Conservation (phyloP, 1,140 invertebrate genomes). For the Popillia japonica region DNA sequence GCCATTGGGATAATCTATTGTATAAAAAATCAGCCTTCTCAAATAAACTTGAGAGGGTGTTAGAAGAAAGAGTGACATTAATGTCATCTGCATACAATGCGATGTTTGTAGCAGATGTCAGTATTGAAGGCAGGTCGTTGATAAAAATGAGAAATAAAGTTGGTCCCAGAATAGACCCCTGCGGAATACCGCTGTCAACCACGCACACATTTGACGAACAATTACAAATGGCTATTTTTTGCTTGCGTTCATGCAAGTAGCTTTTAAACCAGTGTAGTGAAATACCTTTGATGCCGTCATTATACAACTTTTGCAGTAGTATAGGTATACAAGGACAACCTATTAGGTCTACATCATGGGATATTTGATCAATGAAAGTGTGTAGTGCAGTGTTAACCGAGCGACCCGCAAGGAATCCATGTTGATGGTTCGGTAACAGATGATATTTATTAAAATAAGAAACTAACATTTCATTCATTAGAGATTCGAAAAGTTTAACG, state of each 20-base stretch:
- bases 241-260: slow-evolving; percentile 5
- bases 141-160: background rate
- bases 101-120: background rate
- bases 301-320: background rate
- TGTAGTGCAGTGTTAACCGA: background rate
- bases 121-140: background rate
- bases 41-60: background rate
- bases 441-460: slow-evolving; percentile 3
- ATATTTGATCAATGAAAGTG: background rate
- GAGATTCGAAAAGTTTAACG: too few relatives aligned
- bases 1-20: background rate
- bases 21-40: background rate
- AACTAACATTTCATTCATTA: background rate
- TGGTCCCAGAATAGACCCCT: background rate
- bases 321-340: background rate
- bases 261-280: background rate
- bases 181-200: background rate
- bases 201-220: background rate
- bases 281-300: background rate
- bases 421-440: background rate
- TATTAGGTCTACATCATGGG: too few relatives aligned
- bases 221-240: background rate
- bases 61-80: too few relatives aligned
- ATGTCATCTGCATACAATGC: background rate
- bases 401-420: background rate